Evolutionary conservation across 2,797 vertebrate species (phyloP).

Genomic region (Hyperoplus immaculatus): DNA sequence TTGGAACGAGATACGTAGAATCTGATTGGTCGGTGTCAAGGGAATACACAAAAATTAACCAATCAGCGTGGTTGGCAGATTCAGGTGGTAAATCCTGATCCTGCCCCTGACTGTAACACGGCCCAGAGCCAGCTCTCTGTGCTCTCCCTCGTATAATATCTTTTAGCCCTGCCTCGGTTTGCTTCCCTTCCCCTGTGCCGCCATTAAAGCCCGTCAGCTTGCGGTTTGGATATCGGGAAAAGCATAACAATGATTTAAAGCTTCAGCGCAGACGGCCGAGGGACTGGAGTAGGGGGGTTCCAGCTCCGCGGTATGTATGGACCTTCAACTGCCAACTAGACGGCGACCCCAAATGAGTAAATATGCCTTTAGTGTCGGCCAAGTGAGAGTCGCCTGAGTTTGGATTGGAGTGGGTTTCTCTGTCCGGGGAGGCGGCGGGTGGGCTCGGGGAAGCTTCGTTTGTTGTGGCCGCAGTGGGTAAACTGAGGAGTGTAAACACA

Average conservation of each 20-base stretch:
- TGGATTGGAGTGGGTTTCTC: conserved; percentile 70
- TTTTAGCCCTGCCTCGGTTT: conserved; percentile 63
- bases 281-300: conserved; percentile 63
- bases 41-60: conserved; percentile 57
- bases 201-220: conserved; percentile 76
- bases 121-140: conserved; percentile 63
- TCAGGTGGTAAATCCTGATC: conserved; percentile 82
- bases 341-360: conserved; percentile 69
- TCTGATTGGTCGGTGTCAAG: conserved; percentile 72
- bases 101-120: conserved; percentile 73
- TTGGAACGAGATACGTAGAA: conserved; percentile 64
- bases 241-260: conserved; percentile 75
- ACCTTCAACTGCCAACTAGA: conserved; percentile 60
- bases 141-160: conserved; percentile 65
- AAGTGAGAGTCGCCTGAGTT: conserved; percentile 72
- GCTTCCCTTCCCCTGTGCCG: conserved; percentile 72
- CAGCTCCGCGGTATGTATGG: conserved; percentile 61
- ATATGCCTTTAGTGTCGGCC: conserved; percentile 75
- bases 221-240: conserved; percentile 56
- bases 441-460: conserved; percentile 47
- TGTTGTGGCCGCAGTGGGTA: conserved; percentile 67
- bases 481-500: conserved; percentile 79
- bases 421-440: conserved; percentile 16
- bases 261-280: conserved; percentile 41
- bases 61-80: conserved; percentile 74